These are phyloP conservation scores for Leuctra nigra DNA, from an alignment of 2,888 invertebrate species.

Conservation along the genomic window DNA sequence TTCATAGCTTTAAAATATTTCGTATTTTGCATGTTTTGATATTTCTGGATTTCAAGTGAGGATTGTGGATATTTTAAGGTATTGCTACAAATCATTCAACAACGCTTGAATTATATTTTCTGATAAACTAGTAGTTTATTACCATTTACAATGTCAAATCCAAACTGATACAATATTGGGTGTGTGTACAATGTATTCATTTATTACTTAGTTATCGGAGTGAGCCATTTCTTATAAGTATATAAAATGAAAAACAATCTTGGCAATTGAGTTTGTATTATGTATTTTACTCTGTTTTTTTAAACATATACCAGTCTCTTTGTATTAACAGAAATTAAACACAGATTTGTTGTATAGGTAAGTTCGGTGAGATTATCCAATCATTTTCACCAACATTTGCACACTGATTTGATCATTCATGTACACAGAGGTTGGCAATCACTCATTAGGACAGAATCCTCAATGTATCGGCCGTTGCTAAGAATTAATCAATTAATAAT, in stretches of 20 bases:
- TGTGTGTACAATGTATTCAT: slow-evolving; percentile 28
- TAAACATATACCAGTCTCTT: slow-evolving; percentile 31
- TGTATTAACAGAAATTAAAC: slow-evolving; percentile 26
- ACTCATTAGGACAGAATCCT: slow-evolving; percentile 27
- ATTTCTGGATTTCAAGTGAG: too few species aligned
- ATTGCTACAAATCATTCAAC: too few species aligned
- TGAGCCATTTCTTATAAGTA: too few species aligned
- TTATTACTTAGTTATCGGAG: slow-evolving; percentile 25
- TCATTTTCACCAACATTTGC: slow-evolving; percentile 21
- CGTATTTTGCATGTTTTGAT: too few species aligned
- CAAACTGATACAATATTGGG: slow-evolving; percentile 33
- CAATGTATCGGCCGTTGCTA: slow-evolving; percentile 30
- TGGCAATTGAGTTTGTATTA: slow-evolving; percentile 28
- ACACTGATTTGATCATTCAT: slow-evolving; percentile 18
- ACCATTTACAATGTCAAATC: slow-evolving; percentile 34
- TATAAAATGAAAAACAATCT: slow-evolving; percentile 27
- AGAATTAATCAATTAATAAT: slow-evolving; percentile 26
- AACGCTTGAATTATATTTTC: slow-evolving; percentile 25
- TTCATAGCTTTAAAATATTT: too few species aligned
- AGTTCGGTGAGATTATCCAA: neutral
- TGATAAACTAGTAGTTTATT: slow-evolving; percentile 35
- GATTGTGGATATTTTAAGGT: too few species aligned
- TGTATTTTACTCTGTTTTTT: slow-evolving; percentile 19
- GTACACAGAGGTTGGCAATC: slow-evolving; percentile 6
- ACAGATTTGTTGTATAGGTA: neutral